Evolutionary conservation across 2,797 vertebrate species (phyloP).

Genomic region (Fistularia commersonii): DNA sequence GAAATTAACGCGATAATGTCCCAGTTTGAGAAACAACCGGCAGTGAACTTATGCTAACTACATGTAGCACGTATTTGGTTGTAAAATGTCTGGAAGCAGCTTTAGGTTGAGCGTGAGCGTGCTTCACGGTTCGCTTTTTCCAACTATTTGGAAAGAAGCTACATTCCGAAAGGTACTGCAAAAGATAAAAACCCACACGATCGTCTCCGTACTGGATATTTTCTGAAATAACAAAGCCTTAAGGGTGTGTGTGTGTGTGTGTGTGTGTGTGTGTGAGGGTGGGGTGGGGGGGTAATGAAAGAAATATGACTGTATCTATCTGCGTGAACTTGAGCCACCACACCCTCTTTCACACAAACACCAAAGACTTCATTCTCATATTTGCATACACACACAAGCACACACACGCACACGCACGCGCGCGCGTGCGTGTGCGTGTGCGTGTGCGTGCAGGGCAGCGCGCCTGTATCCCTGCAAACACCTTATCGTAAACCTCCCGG

Average conservation of each 20-base stretch:
- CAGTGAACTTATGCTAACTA: no score
- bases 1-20: no score
- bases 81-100: no score
- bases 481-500: conserved; percentile 37
- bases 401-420: background rate
- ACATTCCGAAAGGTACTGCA: no score
- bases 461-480: conserved; percentile 38
- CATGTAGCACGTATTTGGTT: no score
- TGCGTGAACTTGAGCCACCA: conserved; percentile 30
- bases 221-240: conserved; percentile 9
- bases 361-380: conserved; percentile 10
- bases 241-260: no score
- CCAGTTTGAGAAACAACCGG: no score
- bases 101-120: no score
- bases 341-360: conserved; percentile 38
- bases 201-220: conserved; percentile 11
- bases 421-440: no score
- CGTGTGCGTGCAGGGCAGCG: background rate
- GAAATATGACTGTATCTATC: conserved; percentile 20
- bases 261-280: background rate
- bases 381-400: conserved; percentile 6
- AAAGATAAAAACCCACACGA: conserved; percentile 3
- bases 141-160: no score
- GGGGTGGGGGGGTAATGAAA: conserved; percentile 4
- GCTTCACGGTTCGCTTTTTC: no score